Base-by-base conservation (phyloP, 1,140 invertebrate species). In the Philopotamus ludificatus region DNA sequence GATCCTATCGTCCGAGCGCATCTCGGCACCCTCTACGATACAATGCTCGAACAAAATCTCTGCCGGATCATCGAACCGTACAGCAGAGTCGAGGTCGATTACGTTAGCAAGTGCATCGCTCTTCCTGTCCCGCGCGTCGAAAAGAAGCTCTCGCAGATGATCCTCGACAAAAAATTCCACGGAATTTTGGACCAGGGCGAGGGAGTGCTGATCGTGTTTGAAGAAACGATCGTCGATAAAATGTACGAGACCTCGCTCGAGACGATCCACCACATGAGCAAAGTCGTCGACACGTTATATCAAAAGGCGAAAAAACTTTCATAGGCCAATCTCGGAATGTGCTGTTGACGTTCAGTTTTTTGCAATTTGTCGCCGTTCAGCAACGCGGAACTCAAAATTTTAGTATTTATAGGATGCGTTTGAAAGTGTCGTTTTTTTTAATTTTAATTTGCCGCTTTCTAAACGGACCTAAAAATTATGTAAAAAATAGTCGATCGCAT, bases 121-220 rank as follows among this genome's bases (percentile, higher is more conserved):
- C 81, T 98, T 44, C 88, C 91, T 8, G 87, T 93, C 79, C 84
- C 90, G 51, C 88, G 91, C 81, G 96, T 99, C 45, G 98, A 99
- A 77, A 97, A 97, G 79, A 99, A 99, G 81, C 79, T 99, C 15
- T 98, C 97, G 21, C 97, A 99, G 79, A 99, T 99, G 98, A 99
- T 99, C 75, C 81, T 99, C 73, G 98, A 99, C 78, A 95, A 97
- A 71, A 99, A 99, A 78, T 88, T 99, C 68, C 86, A 89, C 81
- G 95, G 97, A 16, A 98, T 98, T 71, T 82, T 99, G 49, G 97
- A 99, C 83, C 98, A 99, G 83, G 97, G 95, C 53, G 93, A 95
- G 79, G 97, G 86, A 67, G 94, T 99, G 10, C 81, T 99, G 23
- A 95, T 99, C 71, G 93, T 99, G 8, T 99, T 98, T 80, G 97